Base-by-base conservation (phyloP, 1,140 invertebrate species). In the Subanguina moxae region DNA sequence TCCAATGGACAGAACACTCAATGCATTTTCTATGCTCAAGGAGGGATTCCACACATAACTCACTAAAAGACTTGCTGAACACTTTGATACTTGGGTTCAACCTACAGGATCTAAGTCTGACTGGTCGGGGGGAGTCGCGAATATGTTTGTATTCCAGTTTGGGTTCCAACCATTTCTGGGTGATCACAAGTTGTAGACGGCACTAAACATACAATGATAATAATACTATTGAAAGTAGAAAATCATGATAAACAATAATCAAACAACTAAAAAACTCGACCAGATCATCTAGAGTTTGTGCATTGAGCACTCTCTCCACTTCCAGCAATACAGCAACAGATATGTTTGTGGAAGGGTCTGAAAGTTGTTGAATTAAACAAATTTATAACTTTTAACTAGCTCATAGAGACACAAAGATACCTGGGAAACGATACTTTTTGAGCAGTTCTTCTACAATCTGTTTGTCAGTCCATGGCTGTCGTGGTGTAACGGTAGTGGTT, bases 401-500 rank as follows among this genome's bases (percentile, higher is more conserved):
- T 45, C 11, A 45, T 13, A 13, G 43, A n/a, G n/a, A n/a, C 43
- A 43, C 5, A 61, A 61, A 61, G n/a, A 7, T 32, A 61, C 58
- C 58, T 43, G 62, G 62, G 19, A 46, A 64, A 32, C 62, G 62
- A 21, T 64, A 64, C 17, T n/a, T 38, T 27, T 64, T 64, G 21
- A 64, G 38, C 28, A 64, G 11, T n/a, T 64, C 62, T 52, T 30
- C 45, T 1, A 64, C 45, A 5, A 64, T 64, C 42, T 62, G 62
- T 28, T 64, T 52, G 62, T 64, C 62, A 5, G 62, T 46, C 62
- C 62, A 64, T 13, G 61, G 61, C n/a, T n/a, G n/a, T n/a, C n/a
- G n/a, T n/a, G n/a, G n/a, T n/a, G n/a, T n/a, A n/a, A n/a, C n/a
- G n/a, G n/a, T n/a, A n/a, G n/a, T n/a, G n/a, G n/a, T n/a, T n/a